These are phyloP conservation scores for Maconellicoccus hirsutus DNA, from an alignment of 1,140 invertebrate species.

Conservation along the genomic window DNA sequence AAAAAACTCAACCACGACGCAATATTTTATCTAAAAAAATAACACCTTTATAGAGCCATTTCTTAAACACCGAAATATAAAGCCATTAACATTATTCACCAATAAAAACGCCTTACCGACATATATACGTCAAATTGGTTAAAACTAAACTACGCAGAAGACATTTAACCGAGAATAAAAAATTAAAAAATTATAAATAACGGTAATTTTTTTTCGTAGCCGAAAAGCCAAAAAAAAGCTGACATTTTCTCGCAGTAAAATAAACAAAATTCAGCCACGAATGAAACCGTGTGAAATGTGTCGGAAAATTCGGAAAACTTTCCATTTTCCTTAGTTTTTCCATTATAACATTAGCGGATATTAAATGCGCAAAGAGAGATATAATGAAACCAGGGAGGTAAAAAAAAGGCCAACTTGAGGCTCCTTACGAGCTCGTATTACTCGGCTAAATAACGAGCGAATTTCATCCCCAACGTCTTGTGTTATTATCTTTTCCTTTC, in stretches of 20 bases:
- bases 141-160: neutral
- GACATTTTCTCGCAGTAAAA: neutral
- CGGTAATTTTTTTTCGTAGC: neutral
- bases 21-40: no score
- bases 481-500: slow-evolving; percentile 20
- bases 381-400: slow-evolving; percentile 7
- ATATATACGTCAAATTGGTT: neutral
- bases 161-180: neutral
- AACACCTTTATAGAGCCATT: no score
- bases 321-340: slow-evolving; percentile 18
- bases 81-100: slow-evolving; percentile 1
- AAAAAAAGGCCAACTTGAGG: slow-evolving; percentile 5
- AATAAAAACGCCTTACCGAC: neutral
- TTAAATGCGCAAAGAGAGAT: neutral
- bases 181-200: slow-evolving; percentile 10
- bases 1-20: no score
- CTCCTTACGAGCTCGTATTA: slow-evolving; percentile 12
- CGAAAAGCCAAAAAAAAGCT: neutral
- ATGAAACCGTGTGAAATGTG: slow-evolving; percentile 18
- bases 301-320: slow-evolving; percentile 18
- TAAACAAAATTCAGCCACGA: slow-evolving; percentile 15
- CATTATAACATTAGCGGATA: slow-evolving; percentile 18
- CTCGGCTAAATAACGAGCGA: slow-evolving; percentile 10
- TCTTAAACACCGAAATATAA: no score
- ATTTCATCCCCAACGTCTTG: slow-evolving; percentile 13